Evolutionary conservation across 2,113 vertebrate species (phyloP).

Genomic region (Trichechus manatus): DNA sequence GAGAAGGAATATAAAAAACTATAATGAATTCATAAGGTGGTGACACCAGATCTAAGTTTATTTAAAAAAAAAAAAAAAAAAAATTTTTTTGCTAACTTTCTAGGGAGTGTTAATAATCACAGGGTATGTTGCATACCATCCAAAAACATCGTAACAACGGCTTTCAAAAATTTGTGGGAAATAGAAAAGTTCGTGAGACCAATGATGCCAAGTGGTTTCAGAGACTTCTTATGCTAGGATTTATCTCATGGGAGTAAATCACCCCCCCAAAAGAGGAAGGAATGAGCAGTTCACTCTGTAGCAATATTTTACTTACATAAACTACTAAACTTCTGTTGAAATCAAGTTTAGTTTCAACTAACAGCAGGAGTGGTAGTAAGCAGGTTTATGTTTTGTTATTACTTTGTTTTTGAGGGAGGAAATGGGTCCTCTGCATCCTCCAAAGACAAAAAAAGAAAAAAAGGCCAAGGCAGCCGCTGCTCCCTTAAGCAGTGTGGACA

Average conservation of each 20-base stretch:
- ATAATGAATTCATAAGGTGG: slow-evolving; percentile 1
- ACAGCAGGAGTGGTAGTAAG: slow-evolving; percentile 77
- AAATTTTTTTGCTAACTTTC: not conserved
- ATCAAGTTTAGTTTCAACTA: slow-evolving; percentile 83
- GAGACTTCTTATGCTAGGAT: slow-evolving; percentile 57
- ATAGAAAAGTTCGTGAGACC: not conserved
- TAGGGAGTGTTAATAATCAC: not conserved
- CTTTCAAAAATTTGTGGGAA: not conserved
- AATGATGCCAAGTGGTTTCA: slow-evolving; percentile 42
- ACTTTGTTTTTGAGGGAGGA: slow-evolving; percentile 78
- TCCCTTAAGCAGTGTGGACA: slow-evolving; percentile 81
- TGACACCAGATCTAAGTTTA: not conserved
- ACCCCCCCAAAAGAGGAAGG: not conserved
- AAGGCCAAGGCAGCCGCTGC: slow-evolving; percentile 75
- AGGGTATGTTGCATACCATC: not conserved
- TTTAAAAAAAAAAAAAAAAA: not conserved
- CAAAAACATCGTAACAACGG: not conserved
- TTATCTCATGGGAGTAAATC: not conserved
- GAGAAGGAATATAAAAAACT: not conserved
- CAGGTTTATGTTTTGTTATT: slow-evolving; percentile 76
- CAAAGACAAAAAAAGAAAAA: slow-evolving; percentile 75
- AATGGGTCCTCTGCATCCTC: slow-evolving; percentile 81
- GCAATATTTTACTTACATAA: slow-evolving; percentile 84
- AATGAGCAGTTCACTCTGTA: slow-evolving; percentile 80
- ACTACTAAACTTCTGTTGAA: slow-evolving; percentile 81